These are phyloP conservation scores for Catocala nupta DNA, from an alignment of 2,888 invertebrate genomes.

Conservation along the genomic window DNA sequence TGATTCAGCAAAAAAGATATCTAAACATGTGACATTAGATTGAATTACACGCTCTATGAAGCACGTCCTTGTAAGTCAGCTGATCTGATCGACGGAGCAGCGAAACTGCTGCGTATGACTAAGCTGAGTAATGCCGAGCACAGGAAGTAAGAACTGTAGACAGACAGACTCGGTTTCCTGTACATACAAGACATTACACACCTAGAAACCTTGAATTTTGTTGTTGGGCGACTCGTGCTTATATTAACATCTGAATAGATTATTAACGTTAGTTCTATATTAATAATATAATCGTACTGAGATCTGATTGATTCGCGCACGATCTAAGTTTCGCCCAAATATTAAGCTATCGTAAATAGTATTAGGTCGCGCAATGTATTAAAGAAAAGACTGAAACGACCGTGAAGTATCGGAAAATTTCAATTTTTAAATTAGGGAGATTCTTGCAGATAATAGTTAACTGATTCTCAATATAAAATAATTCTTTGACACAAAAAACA, in stretches of 20 bases:
- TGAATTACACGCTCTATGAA: conserved; percentile 57
- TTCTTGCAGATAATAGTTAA: background rate
- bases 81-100: conserved; percentile 47
- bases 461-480: background rate
- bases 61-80: conserved; percentile 65
- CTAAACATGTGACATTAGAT: conserved; percentile 55
- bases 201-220: conserved; percentile 18
- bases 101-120: conserved; percentile 59
- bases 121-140: conserved; percentile 44
- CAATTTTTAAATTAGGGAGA: too few relatives aligned
- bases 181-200: conserved; percentile 63
- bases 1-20: conserved; percentile 31
- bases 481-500: conserved; percentile 14
- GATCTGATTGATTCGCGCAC: too few relatives aligned
- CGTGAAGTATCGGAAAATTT: too few relatives aligned
- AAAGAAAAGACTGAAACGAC: too few relatives aligned
- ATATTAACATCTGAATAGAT: too few relatives aligned
- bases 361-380: too few relatives aligned
- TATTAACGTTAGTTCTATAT: too few relatives aligned
- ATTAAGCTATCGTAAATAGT: too few relatives aligned
- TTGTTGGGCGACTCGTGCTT: background rate
- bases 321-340: too few relatives aligned
- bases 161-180: conserved; percentile 65
- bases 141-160: conserved; percentile 63
- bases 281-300: too few relatives aligned